Evolutionary conservation across 2,888 invertebrate genomes (phyloP), one percentile per base, ranked within the genome.

Genomic region (Ochlodes sylvanus): DNA sequence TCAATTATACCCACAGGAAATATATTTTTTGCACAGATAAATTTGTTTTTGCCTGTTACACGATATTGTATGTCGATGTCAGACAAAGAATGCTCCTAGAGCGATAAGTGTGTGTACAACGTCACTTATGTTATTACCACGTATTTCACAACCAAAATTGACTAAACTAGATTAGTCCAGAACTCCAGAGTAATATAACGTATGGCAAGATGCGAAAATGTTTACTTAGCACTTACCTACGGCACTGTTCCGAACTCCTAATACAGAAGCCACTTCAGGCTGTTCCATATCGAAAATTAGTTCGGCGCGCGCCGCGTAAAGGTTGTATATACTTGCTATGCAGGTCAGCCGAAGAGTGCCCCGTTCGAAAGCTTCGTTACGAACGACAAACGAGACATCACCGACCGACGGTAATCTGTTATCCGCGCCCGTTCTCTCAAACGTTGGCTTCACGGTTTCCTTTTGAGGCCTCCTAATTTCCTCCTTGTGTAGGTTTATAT

Each of bases 191-290:
- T 34, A 47, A 38, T 47, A 55, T 58, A 32, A 52, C 17, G 47
- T 47, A 62, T 62, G 61, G 44, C 44, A 61, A 67, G 67, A 61
- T 44, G 61, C 55, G 55, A 67, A 62, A 67, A 67, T 67, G 67
- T 67, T 67, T 67, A 47, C 67, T 61, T 73, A 71, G 56, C 70
- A 84, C 92, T 89, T 83, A 94, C 94, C 94, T 83, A 84, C 78
- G 73, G 94, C 94, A 75, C 94, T 94, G 88, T 95, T 95, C 71
- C 95, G 94, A 71, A 96, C 96, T 77, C 96, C 96, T 76, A 96
- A 89, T 77, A 96, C 96, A 68, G 96, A 96, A 71, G 96, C 96
- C 77, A 96, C 95, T 86, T 96, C 94, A 70, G 96, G 96, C 79
- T 95, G 95, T 86, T 96, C 96, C 90, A 96, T 96, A 85, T 96